phyloP scores from a whole-genome alignment of 2,113 vertebrate genomes.

The Oxyruncus cristatus region DNA sequence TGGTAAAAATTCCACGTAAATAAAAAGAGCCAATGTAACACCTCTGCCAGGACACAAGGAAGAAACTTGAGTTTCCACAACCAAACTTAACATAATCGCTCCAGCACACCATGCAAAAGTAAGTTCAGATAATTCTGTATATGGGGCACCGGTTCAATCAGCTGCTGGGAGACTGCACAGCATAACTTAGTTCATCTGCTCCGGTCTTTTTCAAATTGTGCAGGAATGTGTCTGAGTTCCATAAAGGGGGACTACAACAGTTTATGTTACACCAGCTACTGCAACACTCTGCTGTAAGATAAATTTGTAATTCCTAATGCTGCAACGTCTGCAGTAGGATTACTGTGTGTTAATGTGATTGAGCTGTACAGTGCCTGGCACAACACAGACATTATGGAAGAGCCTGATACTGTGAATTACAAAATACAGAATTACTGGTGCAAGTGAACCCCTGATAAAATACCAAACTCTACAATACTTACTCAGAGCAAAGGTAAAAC shows the following conservation, averaged over 20 bases:
- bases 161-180: not conserved
- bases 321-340: conserved; percentile 9
- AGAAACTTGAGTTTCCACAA: not conserved
- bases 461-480: not conserved
- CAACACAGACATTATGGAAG: not conserved
- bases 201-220: not conserved
- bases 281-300: not conserved
- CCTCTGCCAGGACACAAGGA: not conserved
- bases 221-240: not conserved
- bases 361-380: not conserved
- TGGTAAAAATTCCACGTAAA: not conserved
- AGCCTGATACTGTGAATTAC: not conserved
- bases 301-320: conserved; percentile 21
- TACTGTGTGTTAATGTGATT: conserved; percentile 24
- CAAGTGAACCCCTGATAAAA: not conserved
- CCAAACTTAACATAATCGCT: not conserved
- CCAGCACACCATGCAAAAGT: not conserved
- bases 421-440: not conserved
- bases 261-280: not conserved
- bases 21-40: not conserved
- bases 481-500: not conserved
- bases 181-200: not conserved
- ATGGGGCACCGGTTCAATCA: not conserved
- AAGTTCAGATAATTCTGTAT: not conserved
- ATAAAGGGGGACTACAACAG: not conserved